Base-by-base conservation (phyloP, 2,797 vertebrate genomes). In the Tamandua tetradactyla region DNA sequence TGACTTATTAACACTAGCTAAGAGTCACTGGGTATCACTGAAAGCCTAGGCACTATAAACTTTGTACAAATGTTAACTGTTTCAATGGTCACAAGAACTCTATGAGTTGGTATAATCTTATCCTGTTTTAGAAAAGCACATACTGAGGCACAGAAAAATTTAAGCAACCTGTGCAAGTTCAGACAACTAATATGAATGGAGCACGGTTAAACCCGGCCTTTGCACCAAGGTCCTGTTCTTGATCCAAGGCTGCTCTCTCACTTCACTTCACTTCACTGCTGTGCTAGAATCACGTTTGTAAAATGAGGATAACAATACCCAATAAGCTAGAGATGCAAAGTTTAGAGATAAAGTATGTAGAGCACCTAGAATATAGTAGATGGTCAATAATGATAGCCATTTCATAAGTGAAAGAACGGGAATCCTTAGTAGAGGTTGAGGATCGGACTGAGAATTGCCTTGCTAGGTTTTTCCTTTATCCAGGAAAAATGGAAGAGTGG, bases 401-500 rank as follows among this genome's bases (percentile, higher is more conserved):
- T 64, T 89, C 14, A 37, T 79, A 72, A 72, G n/a, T 84, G 35
- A 89, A 10, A 72, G 20, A 86, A 30, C 40, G 49, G 52, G 64
- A 91, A n/a, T 72, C 75, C 57, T 84, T 82, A 82, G 69, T 74
- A 92, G 55, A 82, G 42, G 11, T 71, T 75, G 82, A 82, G 85
- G 57, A 72, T 35, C 9, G 71, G 62, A 68, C n/a, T n/a, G n/a
- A 94, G 71, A 78, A 74, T 47, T 78, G 17, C 40, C 69, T 78
- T 72, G 9, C 27, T 17, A 66, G 7, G 23, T 69, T 83, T 78
- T 44, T n/a, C 62, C 44, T 62, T 68, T 64, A 47, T 7, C 47
- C 59, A 76, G 23, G 25, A 83, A 71, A 95, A 78, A 66, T 30
- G 44, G 37, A 76, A 40, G 35, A 15, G 12, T 64, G 25, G 23